Base-by-base conservation (phyloP, 2,797 vertebrate genomes). In the Gallinago solitaria region DNA sequence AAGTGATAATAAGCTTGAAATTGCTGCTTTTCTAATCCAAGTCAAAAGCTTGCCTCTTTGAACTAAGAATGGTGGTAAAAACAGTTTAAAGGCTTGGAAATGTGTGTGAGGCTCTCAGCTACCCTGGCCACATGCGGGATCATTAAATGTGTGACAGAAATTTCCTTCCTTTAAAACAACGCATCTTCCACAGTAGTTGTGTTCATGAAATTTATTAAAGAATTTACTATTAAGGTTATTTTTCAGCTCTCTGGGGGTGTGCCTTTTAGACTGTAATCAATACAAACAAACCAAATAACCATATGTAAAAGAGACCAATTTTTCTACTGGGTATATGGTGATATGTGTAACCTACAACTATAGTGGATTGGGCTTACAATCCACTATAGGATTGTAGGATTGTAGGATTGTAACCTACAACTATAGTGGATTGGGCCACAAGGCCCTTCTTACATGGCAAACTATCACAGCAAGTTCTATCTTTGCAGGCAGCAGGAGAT, bases 1-100 rank as follows among this genome's bases (percentile, higher is more conserved):
- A 90, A 80, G 37, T 39, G 77, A 70, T 63, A 87, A 84, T 84
- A 91, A 82, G 35, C 18, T 91, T 90, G 83, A 93, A 86, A 91
- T 67, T 56, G 8, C 30, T 87, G 59, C 7, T 79, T 78, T 88
- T 65, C 59, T 88, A 84, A 76, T 89, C 50, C 56, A 77, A 91
- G 35, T 45, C 20, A 70, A 94, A 93, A 93, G 16, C 61, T 73
- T 16, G 8, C 32, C 30, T 90, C 63, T 93, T 89, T 83, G 84
- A 96, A 79, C 50, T 33, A 68, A 12, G 24, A 69, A 75, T 18
- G 21, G 9, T 80, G 37, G 37, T 47, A 30, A 87, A 88, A 83
- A 53, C 14, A 63, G 39, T 77, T 76, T 43, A 77, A 93, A 81
- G 61, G 4, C 57, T 91, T 82, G 33, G 51, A 86, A 91, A 57